A percentile compares a stretch with the other conserved stretches of the same genome.
These are phyloP conservation scores for Pantelozetes paolii DNA, from an alignment of 2,888 invertebrate genomes.

Conservation along the genomic window DNA sequence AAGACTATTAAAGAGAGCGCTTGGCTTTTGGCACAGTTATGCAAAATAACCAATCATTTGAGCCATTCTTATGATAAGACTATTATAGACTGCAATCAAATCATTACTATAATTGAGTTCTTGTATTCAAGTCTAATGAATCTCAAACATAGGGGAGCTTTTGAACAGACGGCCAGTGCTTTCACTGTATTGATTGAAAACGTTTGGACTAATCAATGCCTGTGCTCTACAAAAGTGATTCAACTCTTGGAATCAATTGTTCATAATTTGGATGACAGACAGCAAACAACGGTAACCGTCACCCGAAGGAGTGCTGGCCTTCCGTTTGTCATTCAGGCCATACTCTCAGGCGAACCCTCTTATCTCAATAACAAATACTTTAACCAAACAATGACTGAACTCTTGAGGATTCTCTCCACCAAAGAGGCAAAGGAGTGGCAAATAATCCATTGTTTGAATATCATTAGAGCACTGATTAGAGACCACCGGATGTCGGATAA, in stretches of 20 bases:
- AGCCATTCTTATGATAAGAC: neutral
- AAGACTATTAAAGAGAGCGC: conserved; percentile 80
- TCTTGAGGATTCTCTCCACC: conserved; percentile 10
- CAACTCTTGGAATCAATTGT: conserved; percentile 51
- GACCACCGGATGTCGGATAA: conserved; percentile 71
- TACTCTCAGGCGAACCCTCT: conserved; percentile 38
- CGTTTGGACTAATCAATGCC: conserved; percentile 36
- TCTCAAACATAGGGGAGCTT: conserved; percentile 92
- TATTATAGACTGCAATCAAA: conserved; percentile 28
- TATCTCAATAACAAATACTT: neutral
- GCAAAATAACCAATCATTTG: conserved; percentile 37
- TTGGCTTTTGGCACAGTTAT: conserved; percentile 53
- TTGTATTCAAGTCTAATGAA: conserved; percentile 54
- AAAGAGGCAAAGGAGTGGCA: conserved; percentile 36
- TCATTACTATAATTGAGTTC: conserved; percentile 47
- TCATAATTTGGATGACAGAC: conserved; percentile 3
- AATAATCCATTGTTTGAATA: conserved; percentile 73
- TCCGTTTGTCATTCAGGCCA: conserved; percentile 78
- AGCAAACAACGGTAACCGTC: conserved; percentile 50
- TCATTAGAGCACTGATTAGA: conserved; percentile 72
- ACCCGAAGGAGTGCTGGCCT: conserved; percentile 90
- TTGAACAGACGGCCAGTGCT: conserved; percentile 88
- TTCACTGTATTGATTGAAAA: conserved; percentile 59
- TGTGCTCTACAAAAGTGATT: conserved; percentile 51
- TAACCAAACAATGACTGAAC: conserved; percentile 23